phyloP scores from a whole-genome alignment of 2,113 vertebrate genomes.

The Apeltes quadracus region DNA sequence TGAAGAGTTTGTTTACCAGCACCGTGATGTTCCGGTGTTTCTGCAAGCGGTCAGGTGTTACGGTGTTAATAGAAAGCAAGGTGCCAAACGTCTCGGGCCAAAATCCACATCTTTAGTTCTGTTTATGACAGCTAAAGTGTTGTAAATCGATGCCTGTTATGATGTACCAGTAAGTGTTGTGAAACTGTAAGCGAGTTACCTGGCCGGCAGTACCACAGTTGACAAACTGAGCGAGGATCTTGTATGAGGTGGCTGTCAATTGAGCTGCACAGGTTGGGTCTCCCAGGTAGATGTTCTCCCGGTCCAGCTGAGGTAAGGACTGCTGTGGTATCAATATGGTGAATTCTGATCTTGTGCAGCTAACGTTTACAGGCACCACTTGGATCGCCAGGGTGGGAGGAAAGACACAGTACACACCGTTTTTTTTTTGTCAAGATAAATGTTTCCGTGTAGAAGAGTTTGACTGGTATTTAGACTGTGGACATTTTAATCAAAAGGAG shows the following conservation, averaged over 20 bases:
- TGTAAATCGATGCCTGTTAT: background rate
- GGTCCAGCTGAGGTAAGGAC: conserved; percentile 87
- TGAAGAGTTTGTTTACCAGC: conserved; percentile 91
- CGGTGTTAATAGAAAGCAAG: background rate
- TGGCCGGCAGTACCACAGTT: conserved; percentile 90
- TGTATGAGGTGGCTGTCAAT: conserved; percentile 84
- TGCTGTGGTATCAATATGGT: conserved; percentile 89
- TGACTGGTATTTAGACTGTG: conserved; percentile 13
- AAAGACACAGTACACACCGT: conserved; percentile 7
- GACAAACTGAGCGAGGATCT: conserved; percentile 92
- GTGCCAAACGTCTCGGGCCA: background rate
- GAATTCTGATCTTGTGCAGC: conserved; percentile 95
- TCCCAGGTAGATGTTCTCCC: conserved; percentile 90
- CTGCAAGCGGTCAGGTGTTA: conserved; percentile 76
- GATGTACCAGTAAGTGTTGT: background rate
- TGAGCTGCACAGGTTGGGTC: conserved; percentile 87
- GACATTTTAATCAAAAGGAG: background rate
- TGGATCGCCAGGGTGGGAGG: conserved; percentile 11
- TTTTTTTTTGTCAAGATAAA: background rate
- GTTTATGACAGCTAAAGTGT: background rate
- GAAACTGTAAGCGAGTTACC: conserved; percentile 74
- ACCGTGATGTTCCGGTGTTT: conserved; percentile 88
- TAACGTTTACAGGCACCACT: conserved; percentile 95
- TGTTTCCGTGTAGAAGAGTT: background rate
- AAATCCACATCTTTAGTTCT: background rate